These are phyloP conservation scores for Odontothrips loti DNA, from an alignment of 2,888 invertebrate genomes.

Conservation along the genomic window DNA sequence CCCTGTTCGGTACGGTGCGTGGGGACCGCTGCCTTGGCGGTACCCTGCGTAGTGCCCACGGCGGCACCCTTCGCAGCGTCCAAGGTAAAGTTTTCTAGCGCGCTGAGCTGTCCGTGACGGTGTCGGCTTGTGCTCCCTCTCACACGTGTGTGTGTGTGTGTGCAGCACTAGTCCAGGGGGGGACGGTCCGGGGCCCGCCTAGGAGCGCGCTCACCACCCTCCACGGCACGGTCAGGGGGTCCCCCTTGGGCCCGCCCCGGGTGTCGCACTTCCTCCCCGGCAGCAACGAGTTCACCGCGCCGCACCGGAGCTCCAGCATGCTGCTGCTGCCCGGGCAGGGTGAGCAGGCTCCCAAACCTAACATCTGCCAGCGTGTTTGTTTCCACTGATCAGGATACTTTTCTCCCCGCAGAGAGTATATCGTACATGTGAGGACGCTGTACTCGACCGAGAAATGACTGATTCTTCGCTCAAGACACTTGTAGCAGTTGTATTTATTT, in stretches of 20 bases:
- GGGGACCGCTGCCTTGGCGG: not conserved
- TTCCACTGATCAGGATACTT: not conserved
- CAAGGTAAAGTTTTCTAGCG: not conserved
- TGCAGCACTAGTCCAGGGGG: not conserved
- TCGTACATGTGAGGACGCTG: not conserved
- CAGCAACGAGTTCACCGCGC: conserved; percentile 38
- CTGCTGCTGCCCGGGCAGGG: not conserved
- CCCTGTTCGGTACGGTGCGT: conserved; percentile 5
- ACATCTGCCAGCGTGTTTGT: not conserved
- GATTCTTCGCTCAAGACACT: conserved; percentile 7
- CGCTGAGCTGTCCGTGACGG: too few relatives aligned
- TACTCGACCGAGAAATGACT: not conserved
- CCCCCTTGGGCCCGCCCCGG: not conserved
- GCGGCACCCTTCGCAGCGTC: not conserved
- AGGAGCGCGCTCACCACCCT: not conserved
- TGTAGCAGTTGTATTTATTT: conserved; percentile 2
- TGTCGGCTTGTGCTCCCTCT: not conserved
- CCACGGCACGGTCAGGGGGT: not conserved
- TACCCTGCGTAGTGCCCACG: not conserved
- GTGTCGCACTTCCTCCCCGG: conserved; percentile 32
- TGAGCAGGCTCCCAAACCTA: not conserved
- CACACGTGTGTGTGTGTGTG: not conserved
- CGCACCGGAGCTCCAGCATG: conserved; percentile 24
- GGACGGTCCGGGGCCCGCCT: not conserved
- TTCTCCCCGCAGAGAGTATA: not conserved